Conservation (phyloP, 2,888 invertebrate genomes). For the Ennomos erosarius region DNA sequence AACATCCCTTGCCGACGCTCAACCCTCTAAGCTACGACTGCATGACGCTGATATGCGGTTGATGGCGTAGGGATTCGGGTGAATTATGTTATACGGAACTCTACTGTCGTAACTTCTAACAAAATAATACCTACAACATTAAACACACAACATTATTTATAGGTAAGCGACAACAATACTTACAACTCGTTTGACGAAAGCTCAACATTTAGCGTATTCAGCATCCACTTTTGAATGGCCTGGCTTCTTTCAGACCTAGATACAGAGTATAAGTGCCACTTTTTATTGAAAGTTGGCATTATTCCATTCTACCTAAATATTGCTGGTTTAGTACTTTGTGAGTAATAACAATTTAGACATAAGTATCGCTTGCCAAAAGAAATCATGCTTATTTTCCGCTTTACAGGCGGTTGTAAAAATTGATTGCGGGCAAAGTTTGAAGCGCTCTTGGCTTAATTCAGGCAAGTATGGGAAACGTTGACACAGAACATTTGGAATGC, state of each 20-base stretch:
- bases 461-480: constrained; percentile 45
- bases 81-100: constrained; percentile 36
- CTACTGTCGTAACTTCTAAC: constrained; percentile 18
- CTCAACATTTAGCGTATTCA: constrained; percentile 45
- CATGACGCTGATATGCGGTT: constrained; percentile 43
- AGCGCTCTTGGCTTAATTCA: constrained; percentile 53
- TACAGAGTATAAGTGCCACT: constrained; percentile 49
- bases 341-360: constrained; percentile 57
- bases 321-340: constrained; percentile 55
- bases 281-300: constrained; percentile 67
- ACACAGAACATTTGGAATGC: constrained; percentile 49
- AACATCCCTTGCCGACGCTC: constrained; percentile 37
- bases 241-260: constrained; percentile 45
- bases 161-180: constrained; percentile 41
- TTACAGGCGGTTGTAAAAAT: constrained; percentile 46
- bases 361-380: constrained; percentile 52
- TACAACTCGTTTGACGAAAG: constrained; percentile 45
- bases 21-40: constrained; percentile 41
- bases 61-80: constrained; percentile 42
- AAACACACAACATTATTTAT: constrained; percentile 21
- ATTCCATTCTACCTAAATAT: constrained; percentile 66
- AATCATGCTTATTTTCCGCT: constrained; percentile 43
- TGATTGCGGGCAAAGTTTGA: constrained; percentile 37
- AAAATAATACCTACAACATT: constrained; percentile 9
- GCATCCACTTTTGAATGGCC: constrained; percentile 47